Conservation (phyloP, 1,140 invertebrate species). For the Antheraea mylitta region DNA sequence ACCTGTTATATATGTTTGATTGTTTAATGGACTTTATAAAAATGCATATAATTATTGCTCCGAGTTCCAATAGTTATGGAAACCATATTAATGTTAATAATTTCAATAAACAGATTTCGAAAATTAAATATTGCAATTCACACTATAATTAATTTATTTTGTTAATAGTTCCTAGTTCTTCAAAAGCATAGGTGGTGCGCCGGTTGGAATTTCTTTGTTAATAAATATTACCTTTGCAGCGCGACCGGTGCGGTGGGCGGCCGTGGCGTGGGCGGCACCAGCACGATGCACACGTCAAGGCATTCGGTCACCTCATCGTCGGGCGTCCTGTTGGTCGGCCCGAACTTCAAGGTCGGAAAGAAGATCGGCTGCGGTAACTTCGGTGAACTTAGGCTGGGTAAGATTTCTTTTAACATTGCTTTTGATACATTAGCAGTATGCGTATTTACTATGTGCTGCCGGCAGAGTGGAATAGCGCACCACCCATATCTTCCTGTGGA, state of each 20-base stretch:
- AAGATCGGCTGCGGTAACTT: slow-evolving; percentile 99
- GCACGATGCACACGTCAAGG: slow-evolving; percentile 86
- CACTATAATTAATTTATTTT: background rate
- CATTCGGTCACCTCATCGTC: slow-evolving; percentile 89
- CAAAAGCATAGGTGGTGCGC: background rate
- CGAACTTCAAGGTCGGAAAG: slow-evolving; percentile 99
- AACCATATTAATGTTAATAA: no score
- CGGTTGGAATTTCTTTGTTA: slow-evolving; percentile 14
- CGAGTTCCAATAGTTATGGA: no score
- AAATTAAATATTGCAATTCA: no score
- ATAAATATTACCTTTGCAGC: slow-evolving; percentile 60
- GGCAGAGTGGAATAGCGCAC: no score
- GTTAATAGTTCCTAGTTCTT: background rate
- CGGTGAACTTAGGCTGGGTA: slow-evolving; percentile 98
- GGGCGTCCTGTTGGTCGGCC: slow-evolving; percentile 98
- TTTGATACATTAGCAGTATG: no score
- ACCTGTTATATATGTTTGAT: no score
- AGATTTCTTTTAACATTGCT: slow-evolving; percentile 53
- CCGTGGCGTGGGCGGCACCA: slow-evolving; percentile 79
- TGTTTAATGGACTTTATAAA: no score
- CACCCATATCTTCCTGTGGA: no score
- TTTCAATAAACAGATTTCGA: no score
- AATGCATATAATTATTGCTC: no score
- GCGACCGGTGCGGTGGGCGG: slow-evolving; percentile 76
- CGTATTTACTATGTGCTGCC: no score